These are phyloP conservation scores for Stegana nigrithorax DNA, from an alignment of 2,888 invertebrate species.

Conservation along the genomic window DNA sequence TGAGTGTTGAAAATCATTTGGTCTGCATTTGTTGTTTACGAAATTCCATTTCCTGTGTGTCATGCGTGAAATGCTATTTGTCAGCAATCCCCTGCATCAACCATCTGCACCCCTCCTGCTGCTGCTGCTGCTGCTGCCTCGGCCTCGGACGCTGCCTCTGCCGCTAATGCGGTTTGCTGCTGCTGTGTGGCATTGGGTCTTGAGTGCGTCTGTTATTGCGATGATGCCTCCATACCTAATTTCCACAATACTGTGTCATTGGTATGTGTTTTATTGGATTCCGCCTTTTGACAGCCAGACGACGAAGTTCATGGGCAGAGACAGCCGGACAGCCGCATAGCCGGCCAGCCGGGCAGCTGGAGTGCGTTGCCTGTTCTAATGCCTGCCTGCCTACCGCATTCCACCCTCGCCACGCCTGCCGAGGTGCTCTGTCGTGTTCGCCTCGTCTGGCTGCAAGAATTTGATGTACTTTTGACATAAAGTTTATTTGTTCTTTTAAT, in stretches of 20 bases:
- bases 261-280: conserved; percentile 40
- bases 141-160: neutral
- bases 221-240: conserved; percentile 18
- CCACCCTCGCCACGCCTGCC: too few relatives aligned
- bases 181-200: neutral
- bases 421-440: too few relatives aligned
- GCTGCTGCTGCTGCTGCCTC: neutral
- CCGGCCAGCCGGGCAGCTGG: neutral
- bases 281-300: conserved; percentile 20
- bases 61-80: conserved; percentile 15
- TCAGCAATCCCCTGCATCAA: conserved; percentile 4
- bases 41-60: conserved; percentile 13
- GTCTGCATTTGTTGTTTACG: neutral
- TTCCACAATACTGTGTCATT: conserved; percentile 27
- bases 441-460: too few relatives aligned
- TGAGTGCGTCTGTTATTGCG: too few relatives aligned
- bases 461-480: conserved; percentile 19
- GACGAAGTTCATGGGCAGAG: neutral
- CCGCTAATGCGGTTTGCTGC: neutral
- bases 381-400: too few relatives aligned
- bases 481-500: conserved; percentile 18
- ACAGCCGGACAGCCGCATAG: neutral
- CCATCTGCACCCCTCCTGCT: neutral
- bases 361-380: neutral
- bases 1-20: too few relatives aligned